Evolutionary conservation across 1,140 invertebrate genomes (phyloP), one percentile per base, ranked within the genome.

Genomic region (Rhysida immarginata): DNA sequence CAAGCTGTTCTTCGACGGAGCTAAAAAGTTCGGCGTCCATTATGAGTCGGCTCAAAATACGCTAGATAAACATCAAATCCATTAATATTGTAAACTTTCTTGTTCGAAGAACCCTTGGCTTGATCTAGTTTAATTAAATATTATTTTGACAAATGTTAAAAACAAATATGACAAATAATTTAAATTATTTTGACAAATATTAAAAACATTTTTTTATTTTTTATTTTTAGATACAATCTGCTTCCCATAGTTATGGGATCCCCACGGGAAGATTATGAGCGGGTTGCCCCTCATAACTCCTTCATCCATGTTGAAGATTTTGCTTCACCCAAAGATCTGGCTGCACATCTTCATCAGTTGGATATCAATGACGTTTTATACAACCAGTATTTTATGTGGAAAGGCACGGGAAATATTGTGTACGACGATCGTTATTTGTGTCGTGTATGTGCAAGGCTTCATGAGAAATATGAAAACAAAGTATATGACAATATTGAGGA

Each of bases 341-440:
- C 90, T 2, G 77, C 82, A 1, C 95, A 94, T 69, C 71, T 96
- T n/a, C 78, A 81, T 51, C 75, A 80, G 29, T 71, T 96, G 20
- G 90, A 94, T 64, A 75, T 79, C 50, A 84, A 96, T 67, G 86
- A 93, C 65, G 79, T 81, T 16, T 72, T 90, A 0, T 96, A 95
- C 70, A 95, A 95, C 70, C 83, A 86, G 16, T 95, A 95, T 68
- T 95, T 95, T 69, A 81, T 81, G 58, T 87, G 82, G 79, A 87
- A 89, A 74, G 86, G 85, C 26, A 91, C 87, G 0, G 91, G 91
- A 1, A 86, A 93, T 68, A 92, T 95, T 65, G 86, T 95, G 62
- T n/a, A n/a, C n/a, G 93, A 94, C 70, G 94, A 89, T 18, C 88
- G 83, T 66, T 96, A 94, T 69, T 96, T 91, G 83, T 97, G 93